Base-by-base conservation (phyloP, 2,113 vertebrate genomes). In the Hydropotes inermis region DNA sequence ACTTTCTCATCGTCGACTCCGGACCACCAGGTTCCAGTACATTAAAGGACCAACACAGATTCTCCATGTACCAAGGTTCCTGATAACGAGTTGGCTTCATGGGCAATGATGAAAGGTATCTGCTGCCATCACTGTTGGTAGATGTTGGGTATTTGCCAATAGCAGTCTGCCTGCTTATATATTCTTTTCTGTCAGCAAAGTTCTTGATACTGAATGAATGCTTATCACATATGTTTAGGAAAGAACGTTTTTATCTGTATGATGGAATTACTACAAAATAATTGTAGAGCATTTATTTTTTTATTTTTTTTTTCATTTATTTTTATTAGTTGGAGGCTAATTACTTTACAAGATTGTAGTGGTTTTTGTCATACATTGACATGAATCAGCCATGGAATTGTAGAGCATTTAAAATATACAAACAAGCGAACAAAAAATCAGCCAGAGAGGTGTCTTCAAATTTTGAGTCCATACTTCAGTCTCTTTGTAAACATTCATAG, bases 341-440 rank as follows among this genome's bases (percentile, higher is more conserved):
- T 45, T 45, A 45, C 45, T 45, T 45, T 45, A 45, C 45, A 45
- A 45, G 8, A 45, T 45, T 45, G 45, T 45, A 45, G 45, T 45
- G 45, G 45, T 45, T 45, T 45, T 45, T 45, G 45, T 45, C 45
- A 45, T 45, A 45, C 45, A 8, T 45, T 45, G 45, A 45, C 45
- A 45, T 45, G 45, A 45, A 45, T 45, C 45, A 45, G 45, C 45
- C 45, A 45, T 45, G 45, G 45, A 54, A 82, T 13, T 64, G 7
- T 23, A 86, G 39, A 52, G 28, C 14, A 15, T 81, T 47, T 76
- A 82, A 76, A 82, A 87, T 28, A 55, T 25, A 58, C 2, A 93
- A 87, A 61, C 4, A 87, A 83, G 16, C 1, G 87, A 96, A 83
- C 50, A 54, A 87, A 83, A 79, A 82, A 78, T n/a, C 33, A 87